Conservation (phyloP, 2,888 invertebrate species). For the Rugalucina vietnamica region DNA sequence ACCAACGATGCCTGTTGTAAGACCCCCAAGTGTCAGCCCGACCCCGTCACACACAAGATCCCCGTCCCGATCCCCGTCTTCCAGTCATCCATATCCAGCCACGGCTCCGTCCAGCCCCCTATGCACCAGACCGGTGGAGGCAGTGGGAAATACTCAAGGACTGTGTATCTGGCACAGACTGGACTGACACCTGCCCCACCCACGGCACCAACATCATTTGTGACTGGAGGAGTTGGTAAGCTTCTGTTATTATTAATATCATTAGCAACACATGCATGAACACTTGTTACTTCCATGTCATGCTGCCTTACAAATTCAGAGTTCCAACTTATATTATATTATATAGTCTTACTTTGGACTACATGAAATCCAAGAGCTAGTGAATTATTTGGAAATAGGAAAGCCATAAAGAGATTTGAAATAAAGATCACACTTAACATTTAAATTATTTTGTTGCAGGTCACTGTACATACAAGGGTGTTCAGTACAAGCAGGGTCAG, state of each 20-base stretch:
- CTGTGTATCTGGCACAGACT: conserved; percentile 55
- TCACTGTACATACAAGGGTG: conserved; percentile 67
- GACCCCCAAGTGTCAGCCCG: conserved; percentile 64
- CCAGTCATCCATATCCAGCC: conserved; percentile 64
- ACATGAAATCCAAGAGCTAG: too few species aligned
- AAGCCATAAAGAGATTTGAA: too few species aligned
- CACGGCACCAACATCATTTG: conserved; percentile 47
- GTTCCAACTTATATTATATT: too few species aligned
- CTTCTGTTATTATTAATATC: too few species aligned
- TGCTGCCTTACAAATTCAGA: too few species aligned
- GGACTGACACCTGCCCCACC: conserved; percentile 72
- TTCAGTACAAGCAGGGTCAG: conserved; percentile 64
- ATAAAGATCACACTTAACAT: too few species aligned
- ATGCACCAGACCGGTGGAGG: conserved; percentile 41
- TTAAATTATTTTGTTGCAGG: too few species aligned
- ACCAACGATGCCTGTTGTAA: conserved; percentile 71
- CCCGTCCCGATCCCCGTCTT: conserved; percentile 72
- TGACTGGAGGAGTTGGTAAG: conserved; percentile 67
- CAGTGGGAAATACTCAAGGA: conserved; percentile 57
- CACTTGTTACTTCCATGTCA: too few species aligned
- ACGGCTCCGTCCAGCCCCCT: conserved; percentile 71
- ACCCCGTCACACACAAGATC: conserved; percentile 66
- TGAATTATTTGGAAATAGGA: too few species aligned
- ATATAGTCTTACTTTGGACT: too few species aligned
- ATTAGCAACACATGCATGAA: too few species aligned